Conservation (phyloP, 2,888 invertebrate genomes). For the Epirrhoe alternata region DNA sequence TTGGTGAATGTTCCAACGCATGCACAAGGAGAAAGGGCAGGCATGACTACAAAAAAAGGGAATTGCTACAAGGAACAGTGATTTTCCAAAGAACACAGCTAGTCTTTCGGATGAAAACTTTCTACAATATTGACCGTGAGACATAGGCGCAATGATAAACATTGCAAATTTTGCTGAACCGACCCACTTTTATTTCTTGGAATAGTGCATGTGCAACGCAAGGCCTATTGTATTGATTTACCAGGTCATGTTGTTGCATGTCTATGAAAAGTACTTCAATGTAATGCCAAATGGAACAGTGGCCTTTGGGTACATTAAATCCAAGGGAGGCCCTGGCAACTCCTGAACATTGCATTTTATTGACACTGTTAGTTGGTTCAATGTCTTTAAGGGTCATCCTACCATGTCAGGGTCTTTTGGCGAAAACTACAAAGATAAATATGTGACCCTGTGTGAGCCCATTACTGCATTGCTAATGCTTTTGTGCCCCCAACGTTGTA, state of each 20-base stretch:
- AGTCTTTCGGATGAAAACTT: background rate
- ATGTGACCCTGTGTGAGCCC: background rate
- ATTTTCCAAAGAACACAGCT: background rate
- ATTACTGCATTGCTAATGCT: background rate
- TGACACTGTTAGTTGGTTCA: background rate
- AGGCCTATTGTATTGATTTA: constrained; percentile 26
- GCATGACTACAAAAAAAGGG: background rate
- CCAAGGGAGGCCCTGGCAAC: background rate
- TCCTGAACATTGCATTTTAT: constrained; percentile 1
- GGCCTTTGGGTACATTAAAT: background rate
- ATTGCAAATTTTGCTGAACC: constrained; percentile 18
- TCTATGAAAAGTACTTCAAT: constrained; percentile 8
- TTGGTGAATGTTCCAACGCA: constrained; percentile 2
- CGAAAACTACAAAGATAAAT: background rate
- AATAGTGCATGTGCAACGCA: constrained; percentile 26
- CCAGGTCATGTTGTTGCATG: constrained; percentile 28
- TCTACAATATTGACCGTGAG: background rate
- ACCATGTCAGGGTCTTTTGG: constrained; percentile 1
- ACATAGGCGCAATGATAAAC: constrained; percentile 12
- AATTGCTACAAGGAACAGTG: background rate
- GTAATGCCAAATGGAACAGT: constrained; percentile 4
- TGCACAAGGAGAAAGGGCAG: too few species aligned
- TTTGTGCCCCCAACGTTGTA: background rate
- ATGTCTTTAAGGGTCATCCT: background rate
- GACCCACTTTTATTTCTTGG: constrained; percentile 29